Evolutionary conservation across 1,140 invertebrate species (phyloP).

Genomic region (Listronotus oregonensis): DNA sequence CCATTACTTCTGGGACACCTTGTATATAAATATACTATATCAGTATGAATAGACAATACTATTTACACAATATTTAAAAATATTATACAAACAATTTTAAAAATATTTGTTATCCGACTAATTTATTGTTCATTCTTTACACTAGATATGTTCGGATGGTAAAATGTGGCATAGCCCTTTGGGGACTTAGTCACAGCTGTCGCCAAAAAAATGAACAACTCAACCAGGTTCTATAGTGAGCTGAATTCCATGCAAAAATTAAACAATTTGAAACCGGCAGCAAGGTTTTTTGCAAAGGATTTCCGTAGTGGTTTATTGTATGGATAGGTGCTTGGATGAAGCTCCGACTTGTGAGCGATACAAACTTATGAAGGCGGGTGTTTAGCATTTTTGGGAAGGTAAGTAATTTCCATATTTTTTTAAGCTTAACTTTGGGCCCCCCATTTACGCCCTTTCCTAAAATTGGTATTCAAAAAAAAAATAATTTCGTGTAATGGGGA

Average conservation of each 20-base stretch:
- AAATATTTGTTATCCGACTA: too few species aligned
- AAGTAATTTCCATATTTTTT: neutral
- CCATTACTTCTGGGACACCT: too few species aligned
- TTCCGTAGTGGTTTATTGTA: slow-evolving; percentile 78
- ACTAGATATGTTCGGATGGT: slow-evolving; percentile 71
- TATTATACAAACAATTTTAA: too few species aligned
- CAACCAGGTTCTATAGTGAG: slow-evolving; percentile 70
- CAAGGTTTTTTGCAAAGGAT: slow-evolving; percentile 75
- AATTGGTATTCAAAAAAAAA: too few species aligned
- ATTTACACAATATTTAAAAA: neutral
- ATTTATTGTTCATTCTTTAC: neutral
- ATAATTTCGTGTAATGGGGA: too few species aligned
- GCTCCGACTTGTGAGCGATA: slow-evolving; percentile 69
- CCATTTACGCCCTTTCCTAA: too few species aligned
- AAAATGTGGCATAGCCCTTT: slow-evolving; percentile 77
- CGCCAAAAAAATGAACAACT: slow-evolving; percentile 69
- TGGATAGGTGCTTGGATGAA: slow-evolving; percentile 66
- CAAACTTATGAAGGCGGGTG: slow-evolving; percentile 87
- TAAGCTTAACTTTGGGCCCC: too few species aligned
- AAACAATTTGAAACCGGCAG: slow-evolving; percentile 67
- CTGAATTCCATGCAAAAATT: slow-evolving; percentile 65
- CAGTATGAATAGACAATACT: too few species aligned
- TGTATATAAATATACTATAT: too few species aligned
- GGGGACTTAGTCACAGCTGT: slow-evolving; percentile 81
- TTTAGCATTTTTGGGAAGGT: slow-evolving; percentile 67